Conservation (phyloP, 2,113 vertebrate species). For the Petaurus breviceps region DNA sequence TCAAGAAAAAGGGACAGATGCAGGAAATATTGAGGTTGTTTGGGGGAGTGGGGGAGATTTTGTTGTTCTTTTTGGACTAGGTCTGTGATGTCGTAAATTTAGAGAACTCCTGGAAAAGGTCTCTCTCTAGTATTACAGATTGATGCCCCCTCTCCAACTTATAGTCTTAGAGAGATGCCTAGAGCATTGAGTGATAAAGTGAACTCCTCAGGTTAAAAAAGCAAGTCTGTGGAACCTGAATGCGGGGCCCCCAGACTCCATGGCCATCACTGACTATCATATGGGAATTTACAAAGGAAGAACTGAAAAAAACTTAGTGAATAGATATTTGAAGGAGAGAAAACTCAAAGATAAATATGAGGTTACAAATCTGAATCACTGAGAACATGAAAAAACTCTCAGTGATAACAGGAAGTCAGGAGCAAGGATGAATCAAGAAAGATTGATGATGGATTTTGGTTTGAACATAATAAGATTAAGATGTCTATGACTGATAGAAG, state of each 20-base stretch:
- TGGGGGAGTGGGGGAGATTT: not conserved
- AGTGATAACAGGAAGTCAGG: not conserved
- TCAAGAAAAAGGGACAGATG: not conserved
- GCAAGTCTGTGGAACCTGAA: not conserved
- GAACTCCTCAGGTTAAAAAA: not conserved
- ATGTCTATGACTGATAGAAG: not conserved
- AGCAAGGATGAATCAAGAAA: not conserved
- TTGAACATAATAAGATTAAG: not conserved
- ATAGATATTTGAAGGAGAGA: not conserved
- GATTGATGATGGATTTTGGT: not conserved
- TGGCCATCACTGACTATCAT: not conserved
- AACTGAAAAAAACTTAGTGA: not conserved
- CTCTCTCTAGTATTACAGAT: not conserved
- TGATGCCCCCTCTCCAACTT: not conserved
- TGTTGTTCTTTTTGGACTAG: not conserved
- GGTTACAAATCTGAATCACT: not conserved
- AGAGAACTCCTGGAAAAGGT: not conserved
- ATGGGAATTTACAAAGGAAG: not conserved
- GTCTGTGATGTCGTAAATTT: not conserved
- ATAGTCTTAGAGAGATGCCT: not conserved
- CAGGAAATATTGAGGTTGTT: not conserved
- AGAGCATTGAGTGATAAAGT: not conserved
- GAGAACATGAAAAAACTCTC: not conserved
- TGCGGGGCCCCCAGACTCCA: not conserved
- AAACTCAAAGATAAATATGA: not conserved